A percentile compares a stretch with the other conserved stretches of the same genome.
phyloP scores from a whole-genome alignment of 1,140 invertebrate genomes.

The Planococcus citri region DNA sequence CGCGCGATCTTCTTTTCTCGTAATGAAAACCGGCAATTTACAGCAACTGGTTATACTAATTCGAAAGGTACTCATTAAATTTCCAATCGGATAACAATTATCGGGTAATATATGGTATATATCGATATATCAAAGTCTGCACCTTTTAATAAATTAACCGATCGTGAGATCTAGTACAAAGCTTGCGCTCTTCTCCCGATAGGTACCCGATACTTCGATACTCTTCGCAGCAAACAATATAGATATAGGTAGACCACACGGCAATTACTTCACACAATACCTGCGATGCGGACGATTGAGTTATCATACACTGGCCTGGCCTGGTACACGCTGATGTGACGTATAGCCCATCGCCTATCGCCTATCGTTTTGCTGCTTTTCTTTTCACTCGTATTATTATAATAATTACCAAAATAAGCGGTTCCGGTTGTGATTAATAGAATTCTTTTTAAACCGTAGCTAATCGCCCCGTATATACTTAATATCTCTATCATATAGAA shows the following conservation, averaged over 20 bases:
- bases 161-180: constrained; percentile 10
- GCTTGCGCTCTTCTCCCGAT: not conserved
- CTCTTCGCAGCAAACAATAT: not conserved
- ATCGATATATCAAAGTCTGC: not conserved
- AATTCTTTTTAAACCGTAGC: constrained; percentile 6
- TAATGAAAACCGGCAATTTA: not conserved
- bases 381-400: no score
- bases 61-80: not conserved
- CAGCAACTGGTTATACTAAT: constrained; percentile 1
- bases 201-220: not conserved
- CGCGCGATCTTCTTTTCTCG: not conserved
- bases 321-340: not conserved
- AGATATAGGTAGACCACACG: not conserved
- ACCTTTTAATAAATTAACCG: constrained; percentile 14
- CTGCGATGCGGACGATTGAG: not conserved
- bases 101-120: constrained; percentile 12
- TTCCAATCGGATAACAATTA: constrained; percentile 15
- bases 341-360: not conserved
- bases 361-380: no score
- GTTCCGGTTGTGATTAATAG: constrained; percentile 20
- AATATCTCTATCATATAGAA: constrained; percentile 10
- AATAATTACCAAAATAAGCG: constrained; percentile 17
- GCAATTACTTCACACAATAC: constrained; percentile 13
- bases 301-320: no score
- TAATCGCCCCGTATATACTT: no score